Evolutionary conservation across 2,113 vertebrate genomes (phyloP).

Genomic region (Hippocampus zosterae): DNA sequence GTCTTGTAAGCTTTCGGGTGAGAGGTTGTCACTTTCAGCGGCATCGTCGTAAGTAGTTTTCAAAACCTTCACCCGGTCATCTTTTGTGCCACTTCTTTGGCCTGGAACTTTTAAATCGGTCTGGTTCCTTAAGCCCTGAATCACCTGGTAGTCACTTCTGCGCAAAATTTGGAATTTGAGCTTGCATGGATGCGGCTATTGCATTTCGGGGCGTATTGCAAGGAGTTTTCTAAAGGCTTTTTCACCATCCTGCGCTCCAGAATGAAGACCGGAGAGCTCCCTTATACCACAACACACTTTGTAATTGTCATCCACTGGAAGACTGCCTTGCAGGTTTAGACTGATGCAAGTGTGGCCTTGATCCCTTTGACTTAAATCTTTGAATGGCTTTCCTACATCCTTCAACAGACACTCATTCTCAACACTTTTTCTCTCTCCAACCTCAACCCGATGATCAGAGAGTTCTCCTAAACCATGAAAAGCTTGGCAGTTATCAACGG

Average conservation of each 20-base stretch:
- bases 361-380: neutral
- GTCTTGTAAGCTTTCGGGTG: neutral
- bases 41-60: neutral
- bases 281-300: conserved; percentile 36
- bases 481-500: conserved; percentile 43
- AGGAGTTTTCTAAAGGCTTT: neutral
- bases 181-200: neutral
- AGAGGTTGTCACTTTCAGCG: too few relatives aligned
- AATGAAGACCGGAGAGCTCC: conserved; percentile 5
- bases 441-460: neutral
- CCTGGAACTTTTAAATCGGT: conserved; percentile 1
- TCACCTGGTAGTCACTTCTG: neutral
- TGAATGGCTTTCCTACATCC: neutral
- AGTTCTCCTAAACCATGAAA: neutral
- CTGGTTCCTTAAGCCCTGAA: neutral
- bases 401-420: neutral
- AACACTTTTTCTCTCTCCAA: neutral
- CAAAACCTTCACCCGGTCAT: neutral
- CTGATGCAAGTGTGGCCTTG: neutral
- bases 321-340: neutral
- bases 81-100: neutral
- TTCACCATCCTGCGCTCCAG: neutral
- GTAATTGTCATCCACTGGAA: conserved; percentile 32
- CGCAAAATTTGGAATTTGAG: neutral
- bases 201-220: neutral